Base-by-base conservation (phyloP, 2,113 vertebrate species). In the Azemiops feae region DNA sequence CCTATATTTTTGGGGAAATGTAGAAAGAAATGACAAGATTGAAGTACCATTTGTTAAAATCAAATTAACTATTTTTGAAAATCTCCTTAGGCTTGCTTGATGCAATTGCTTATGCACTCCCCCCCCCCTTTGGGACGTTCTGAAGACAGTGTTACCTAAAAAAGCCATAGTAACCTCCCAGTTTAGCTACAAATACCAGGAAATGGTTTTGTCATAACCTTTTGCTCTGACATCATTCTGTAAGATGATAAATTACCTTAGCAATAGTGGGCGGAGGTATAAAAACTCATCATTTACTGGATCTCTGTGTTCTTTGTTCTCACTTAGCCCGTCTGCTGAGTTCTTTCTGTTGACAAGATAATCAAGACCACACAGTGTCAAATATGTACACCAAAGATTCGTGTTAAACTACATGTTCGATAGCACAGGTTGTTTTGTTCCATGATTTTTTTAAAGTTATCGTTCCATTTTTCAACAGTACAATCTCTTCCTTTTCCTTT, bases 371-470 rank as follows among this genome's bases (percentile, higher is more conserved):
- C 90, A 5, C 5, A 23, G 2, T 18, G 43, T 92, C 85, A 93
- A 87, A 92, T 89, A 89, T 69, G n/a, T 92, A 54, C 11, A 22
- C 88, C 87, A 53, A 92, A 54, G 69, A 89, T 47, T 89, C 4
- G 1, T 85, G 55, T 92, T 92, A 89, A 85, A 27, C 69, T 85
- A 23, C 16, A 25, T 25, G 14, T 85, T 86, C 53, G 30, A 18
- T 60, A 55, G 87, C 87, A 92, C 91, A 89, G 88, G 57, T 92
- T 92, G 88, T 90, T 74, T 53, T 74, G 93, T 90, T 55, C 57
- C 81, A 74, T 55, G 30, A 14, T 3, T 94, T 55, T 92, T 25
- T 30, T 47, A 16, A 27, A 86, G 22, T 93, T 14, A 39, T 86
- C 69, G 74, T 93, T 90, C 81, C 47, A 60, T 90, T 87, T 87